Evolutionary conservation across 2,888 invertebrate genomes (phyloP).

Genomic region (Agriopis leucophaearia): DNA sequence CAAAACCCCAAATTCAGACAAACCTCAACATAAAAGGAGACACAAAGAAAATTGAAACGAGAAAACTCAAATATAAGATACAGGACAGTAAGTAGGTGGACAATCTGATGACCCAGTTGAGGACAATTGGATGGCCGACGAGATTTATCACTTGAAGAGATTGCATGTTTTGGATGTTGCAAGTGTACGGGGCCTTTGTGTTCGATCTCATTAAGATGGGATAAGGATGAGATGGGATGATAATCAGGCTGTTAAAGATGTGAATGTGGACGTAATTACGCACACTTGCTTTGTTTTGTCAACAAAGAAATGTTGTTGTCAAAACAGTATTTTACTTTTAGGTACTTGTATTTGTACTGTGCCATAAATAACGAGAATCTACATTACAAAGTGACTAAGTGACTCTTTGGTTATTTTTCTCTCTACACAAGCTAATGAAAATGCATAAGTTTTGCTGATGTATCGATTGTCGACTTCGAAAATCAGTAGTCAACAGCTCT

Average conservation of each 20-base stretch:
- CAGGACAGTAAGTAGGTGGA: conserved; percentile 73
- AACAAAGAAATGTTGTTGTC: background rate
- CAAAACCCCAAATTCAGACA: conserved; percentile 53
- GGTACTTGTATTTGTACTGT: background rate
- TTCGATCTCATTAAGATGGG: conserved; percentile 34
- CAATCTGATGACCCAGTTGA: conserved; percentile 81
- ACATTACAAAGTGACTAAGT: no score
- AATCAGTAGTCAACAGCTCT: no score
- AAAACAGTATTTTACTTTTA: background rate
- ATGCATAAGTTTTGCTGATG: no score
- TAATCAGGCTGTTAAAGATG: conserved; percentile 19
- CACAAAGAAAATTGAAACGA: conserved; percentile 79
- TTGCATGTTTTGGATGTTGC: conserved; percentile 36
- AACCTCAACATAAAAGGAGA: conserved; percentile 73
- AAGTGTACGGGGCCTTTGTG: conserved; percentile 31
- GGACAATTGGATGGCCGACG: conserved; percentile 75
- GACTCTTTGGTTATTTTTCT: no score
- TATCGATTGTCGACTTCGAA: no score
- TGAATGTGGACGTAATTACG: background rate
- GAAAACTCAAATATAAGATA: conserved; percentile 71
- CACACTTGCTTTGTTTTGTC: conserved; percentile 3
- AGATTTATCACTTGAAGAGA: conserved; percentile 74
- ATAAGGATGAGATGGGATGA: conserved; percentile 23
- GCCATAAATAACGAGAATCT: no score
- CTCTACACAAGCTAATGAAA: no score